A percentile compares a stretch with the other conserved stretches of the same genome.
These are phyloP conservation scores for Emydoidea blandingii DNA, from an alignment of 2,797 vertebrate genomes.

Conservation along the genomic window DNA sequence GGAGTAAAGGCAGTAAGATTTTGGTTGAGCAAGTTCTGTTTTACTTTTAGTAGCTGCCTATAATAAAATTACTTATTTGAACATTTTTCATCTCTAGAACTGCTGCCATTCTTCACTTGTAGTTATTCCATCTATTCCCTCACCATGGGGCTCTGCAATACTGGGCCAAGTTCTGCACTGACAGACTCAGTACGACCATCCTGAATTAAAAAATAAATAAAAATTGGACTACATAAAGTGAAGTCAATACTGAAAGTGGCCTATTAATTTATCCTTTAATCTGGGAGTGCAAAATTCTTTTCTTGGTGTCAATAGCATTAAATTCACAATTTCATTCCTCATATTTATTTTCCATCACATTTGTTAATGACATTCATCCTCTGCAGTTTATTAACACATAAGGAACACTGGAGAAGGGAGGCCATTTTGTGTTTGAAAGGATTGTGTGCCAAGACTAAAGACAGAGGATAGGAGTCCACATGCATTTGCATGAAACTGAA, in stretches of 20 bases:
- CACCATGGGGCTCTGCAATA: background rate
- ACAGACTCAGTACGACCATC: background rate
- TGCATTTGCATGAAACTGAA: background rate
- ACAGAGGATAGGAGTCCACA: background rate
- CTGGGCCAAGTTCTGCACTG: background rate
- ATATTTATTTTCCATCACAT: background rate
- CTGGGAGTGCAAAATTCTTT: background rate
- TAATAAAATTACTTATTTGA: background rate
- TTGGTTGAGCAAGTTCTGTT: too few species aligned
- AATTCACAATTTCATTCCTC: background rate
- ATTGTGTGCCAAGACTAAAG: background rate
- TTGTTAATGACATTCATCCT: background rate
- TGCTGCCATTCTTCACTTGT: background rate
- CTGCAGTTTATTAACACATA: background rate
- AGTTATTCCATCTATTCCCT: background rate
- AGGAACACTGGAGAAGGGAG: background rate
- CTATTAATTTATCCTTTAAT: background rate
- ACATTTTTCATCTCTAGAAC: background rate
- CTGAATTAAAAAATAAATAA: background rate
- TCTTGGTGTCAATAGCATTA: background rate
- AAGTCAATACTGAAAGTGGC: background rate
- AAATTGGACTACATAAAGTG: background rate
- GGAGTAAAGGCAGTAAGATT: background rate
- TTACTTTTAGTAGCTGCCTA: background rate
- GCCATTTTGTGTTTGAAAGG: background rate